Evolutionary conservation across 1,140 invertebrate species (phyloP).

Genomic region (Helicoverpa armigera): DNA sequence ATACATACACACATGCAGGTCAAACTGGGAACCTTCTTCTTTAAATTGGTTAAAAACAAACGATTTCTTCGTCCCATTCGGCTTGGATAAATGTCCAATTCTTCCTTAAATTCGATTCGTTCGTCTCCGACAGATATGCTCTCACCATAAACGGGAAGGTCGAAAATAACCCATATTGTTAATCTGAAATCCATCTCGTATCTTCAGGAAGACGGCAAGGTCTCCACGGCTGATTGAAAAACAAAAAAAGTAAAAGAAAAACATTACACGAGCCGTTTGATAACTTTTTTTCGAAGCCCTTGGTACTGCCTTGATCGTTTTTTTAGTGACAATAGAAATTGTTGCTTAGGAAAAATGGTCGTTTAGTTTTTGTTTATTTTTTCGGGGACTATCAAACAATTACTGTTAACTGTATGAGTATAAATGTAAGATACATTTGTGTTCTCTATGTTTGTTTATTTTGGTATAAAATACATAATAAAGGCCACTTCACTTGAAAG

Average conservation of each 20-base stretch:
- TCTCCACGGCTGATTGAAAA: neutral
- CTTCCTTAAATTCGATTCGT: too few relatives aligned
- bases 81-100: too few relatives aligned
- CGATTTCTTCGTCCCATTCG: too few relatives aligned
- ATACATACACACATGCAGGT: too few relatives aligned
- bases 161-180: slow-evolving; percentile 14
- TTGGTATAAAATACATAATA: too few relatives aligned
- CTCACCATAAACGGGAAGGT: slow-evolving; percentile 2
- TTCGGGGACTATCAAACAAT: neutral
- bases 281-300: slow-evolving; percentile 1
- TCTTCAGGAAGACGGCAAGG: slow-evolving; percentile 28
- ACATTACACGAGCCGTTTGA: slow-evolving; percentile 4
- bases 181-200: slow-evolving; percentile 5
- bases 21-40: too few relatives aligned
- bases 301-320: neutral
- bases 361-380: neutral
- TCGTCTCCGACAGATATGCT: too few relatives aligned
- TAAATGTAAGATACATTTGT: too few relatives aligned
- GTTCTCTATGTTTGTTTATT: too few relatives aligned
- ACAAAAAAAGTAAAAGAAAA: neutral
- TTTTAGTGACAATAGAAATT: neutral
- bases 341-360: neutral
- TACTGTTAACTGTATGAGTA: too few relatives aligned
- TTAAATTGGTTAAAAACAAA: too few relatives aligned
- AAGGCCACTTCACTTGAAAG: too few relatives aligned